Evolutionary conservation across 2,888 invertebrate genomes (phyloP).

Genomic region (Podotricha telesiphe): DNA sequence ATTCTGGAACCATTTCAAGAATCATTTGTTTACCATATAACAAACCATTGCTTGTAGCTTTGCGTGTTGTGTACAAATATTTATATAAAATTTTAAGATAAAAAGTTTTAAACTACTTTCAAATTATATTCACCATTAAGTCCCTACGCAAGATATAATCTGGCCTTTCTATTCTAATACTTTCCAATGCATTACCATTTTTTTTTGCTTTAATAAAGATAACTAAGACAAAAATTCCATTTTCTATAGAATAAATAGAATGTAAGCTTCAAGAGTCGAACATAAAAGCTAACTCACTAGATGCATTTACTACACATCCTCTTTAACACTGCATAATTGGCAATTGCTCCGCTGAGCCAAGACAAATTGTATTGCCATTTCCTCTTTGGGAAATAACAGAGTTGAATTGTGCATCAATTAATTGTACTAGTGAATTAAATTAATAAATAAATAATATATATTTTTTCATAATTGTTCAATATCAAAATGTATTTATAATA

Average conservation of each 20-base stretch:
- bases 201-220: too few species aligned
- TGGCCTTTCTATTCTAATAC: neutral
- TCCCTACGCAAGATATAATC: neutral
- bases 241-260: constrained; percentile 1
- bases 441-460: neutral
- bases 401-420: constrained; percentile 24
- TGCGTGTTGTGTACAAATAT: neutral
- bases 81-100: neutral
- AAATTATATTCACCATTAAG: too few species aligned
- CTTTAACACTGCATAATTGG: constrained; percentile 41
- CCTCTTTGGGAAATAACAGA: constrained; percentile 43
- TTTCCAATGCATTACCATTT: neutral
- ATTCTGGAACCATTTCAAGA: constrained; percentile 14
- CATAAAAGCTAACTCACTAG: constrained; percentile 21
- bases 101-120: too few species aligned
- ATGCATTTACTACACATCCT: constrained; percentile 26
- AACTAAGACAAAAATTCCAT: neutral
- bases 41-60: neutral
- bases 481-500: too few species aligned
- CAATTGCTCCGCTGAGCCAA: constrained; percentile 49
- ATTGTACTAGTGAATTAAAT: neutral
- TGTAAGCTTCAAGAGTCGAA: constrained; percentile 9
- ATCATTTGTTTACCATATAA: constrained; percentile 2
- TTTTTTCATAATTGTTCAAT: too few species aligned
- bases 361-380: constrained; percentile 49